A percentile compares a stretch with the other conserved stretches of the same genome.
These are phyloP conservation scores for Tigriopus californicus DNA, from an alignment of 2,888 invertebrate species.

Conservation along the genomic window DNA sequence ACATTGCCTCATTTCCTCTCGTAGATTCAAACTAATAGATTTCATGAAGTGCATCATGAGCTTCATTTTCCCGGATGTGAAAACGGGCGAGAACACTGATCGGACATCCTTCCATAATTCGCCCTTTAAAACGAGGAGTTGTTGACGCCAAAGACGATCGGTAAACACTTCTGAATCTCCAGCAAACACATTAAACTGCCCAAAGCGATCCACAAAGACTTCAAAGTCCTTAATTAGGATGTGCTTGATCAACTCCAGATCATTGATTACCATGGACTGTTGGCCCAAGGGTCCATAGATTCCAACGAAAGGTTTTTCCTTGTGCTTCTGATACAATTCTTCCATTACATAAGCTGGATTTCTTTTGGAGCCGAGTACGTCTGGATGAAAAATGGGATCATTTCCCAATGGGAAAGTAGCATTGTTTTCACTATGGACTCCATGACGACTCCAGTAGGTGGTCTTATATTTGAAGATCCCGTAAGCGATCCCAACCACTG, in stretches of 20 bases:
- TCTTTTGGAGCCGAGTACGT: too few relatives aligned
- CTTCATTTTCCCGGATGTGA: constrained; percentile 11
- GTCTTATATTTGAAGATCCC: too few relatives aligned
- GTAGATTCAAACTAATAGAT: not conserved
- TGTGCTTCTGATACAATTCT: too few relatives aligned
- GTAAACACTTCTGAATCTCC: not conserved
- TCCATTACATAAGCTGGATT: too few relatives aligned
- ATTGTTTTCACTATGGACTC: too few relatives aligned
- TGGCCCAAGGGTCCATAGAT: not conserved
- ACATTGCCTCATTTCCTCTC: not conserved
- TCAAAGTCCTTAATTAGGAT: not conserved
- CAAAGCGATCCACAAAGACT: not conserved
- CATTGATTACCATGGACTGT: not conserved
- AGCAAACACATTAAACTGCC: too few relatives aligned
- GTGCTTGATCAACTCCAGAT: not conserved
- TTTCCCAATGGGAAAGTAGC: too few relatives aligned
- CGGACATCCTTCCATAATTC: constrained; percentile 7
- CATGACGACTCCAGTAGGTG: too few relatives aligned
- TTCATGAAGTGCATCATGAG: constrained; percentile 2
- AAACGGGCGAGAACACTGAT: constrained; percentile 5
- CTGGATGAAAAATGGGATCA: too few relatives aligned
- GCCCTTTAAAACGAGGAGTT: not conserved
- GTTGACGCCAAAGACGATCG: not conserved
- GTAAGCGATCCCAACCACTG: too few relatives aligned
- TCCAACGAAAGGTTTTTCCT: not conserved